Evolutionary conservation across 1,140 invertebrate species (phyloP).

Genomic region (Lineus longissimus): DNA sequence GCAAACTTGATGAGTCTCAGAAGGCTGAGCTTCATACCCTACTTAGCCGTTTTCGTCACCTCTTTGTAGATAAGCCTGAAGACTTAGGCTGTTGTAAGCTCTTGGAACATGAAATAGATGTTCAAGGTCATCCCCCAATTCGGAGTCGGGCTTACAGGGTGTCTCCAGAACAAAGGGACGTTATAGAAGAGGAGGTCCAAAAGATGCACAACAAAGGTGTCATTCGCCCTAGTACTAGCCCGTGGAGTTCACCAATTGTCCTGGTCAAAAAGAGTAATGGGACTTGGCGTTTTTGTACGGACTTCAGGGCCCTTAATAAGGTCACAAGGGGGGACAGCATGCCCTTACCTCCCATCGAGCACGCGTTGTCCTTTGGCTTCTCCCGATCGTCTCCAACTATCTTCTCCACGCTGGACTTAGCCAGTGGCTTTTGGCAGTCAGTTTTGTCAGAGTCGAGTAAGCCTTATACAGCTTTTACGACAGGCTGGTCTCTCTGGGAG

Average conservation of each 20-base stretch:
- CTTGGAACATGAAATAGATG: not conserved
- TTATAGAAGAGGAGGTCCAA: conserved; percentile 10
- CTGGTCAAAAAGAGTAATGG: conserved; percentile 33
- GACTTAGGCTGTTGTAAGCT: not conserved
- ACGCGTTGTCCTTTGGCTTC: conserved; percentile 24
- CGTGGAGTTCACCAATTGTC: conserved; percentile 38
- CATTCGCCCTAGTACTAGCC: conserved; percentile 26
- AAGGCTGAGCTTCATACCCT: not conserved
- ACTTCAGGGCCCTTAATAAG: conserved; percentile 33
- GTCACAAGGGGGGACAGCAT: conserved; percentile 25
- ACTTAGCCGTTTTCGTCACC: not conserved
- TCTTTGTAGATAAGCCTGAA: not conserved
- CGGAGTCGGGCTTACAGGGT: not conserved
- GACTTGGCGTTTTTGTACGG: conserved; percentile 30
- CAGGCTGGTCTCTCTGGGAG: conserved; percentile 19
- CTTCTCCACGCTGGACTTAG: not conserved
- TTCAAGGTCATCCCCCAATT: not conserved
- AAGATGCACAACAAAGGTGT: conserved; percentile 22
- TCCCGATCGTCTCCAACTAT: not conserved
- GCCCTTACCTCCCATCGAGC: conserved; percentile 33
- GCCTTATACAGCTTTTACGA: conserved; percentile 22
- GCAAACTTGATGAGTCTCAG: not conserved
- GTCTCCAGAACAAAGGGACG: not conserved
- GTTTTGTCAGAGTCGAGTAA: conserved; percentile 6
- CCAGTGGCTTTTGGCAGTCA: conserved; percentile 1